Percentiles rank a stretch among this genome's conserved stretches.
Conservation (phyloP, 2,888 invertebrate genomes). For the Phaedon cochleariae region DNA sequence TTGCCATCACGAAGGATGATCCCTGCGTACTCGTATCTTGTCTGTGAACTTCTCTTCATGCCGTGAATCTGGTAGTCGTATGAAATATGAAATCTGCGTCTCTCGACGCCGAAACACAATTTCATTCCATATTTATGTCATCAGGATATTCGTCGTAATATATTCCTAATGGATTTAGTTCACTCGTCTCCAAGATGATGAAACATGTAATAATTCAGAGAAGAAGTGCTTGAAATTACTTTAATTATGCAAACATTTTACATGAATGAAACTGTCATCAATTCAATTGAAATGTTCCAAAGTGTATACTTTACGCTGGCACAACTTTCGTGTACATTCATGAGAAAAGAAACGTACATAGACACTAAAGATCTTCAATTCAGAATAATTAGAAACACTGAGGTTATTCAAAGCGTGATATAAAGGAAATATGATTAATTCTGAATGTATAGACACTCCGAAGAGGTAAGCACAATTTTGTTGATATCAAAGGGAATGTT, state of each 20-base stretch:
- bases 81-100: conserved; percentile 22
- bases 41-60: neutral
- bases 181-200: conserved; percentile 18
- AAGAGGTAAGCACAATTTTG: no score
- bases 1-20: no score
- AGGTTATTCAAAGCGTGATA: no score
- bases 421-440: no score
- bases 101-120: conserved; percentile 22
- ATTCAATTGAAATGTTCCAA: neutral
- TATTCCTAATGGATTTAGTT: conserved; percentile 28
- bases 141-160: conserved; percentile 27
- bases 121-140: conserved; percentile 24
- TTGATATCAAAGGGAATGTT: no score
- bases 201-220: conserved; percentile 18
- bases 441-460: no score
- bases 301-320: neutral
- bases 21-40: no score
- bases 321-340: neutral
- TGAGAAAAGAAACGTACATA: neutral
- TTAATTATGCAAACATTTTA: conserved; percentile 12
- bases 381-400: no score
- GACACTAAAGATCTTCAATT: no score
- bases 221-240: conserved; percentile 15
- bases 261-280: conserved; percentile 1
- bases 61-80: conserved; percentile 10